Evolutionary conservation across 2,888 invertebrate genomes (phyloP).

Genomic region (Pterobdella sp.): DNA sequence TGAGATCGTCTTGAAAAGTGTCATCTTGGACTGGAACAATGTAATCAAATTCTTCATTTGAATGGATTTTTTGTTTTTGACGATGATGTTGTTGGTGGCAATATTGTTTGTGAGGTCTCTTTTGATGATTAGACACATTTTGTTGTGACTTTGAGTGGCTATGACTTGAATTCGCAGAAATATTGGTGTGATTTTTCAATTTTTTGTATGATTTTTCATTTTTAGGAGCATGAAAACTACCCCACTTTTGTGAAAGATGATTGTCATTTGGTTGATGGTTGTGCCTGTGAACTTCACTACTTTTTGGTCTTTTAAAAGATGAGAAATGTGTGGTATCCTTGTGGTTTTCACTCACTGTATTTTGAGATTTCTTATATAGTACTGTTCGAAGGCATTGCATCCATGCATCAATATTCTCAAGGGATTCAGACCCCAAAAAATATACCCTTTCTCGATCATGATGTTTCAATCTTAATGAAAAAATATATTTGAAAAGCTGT

Average conservation of each 20-base stretch:
- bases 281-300: conserved; percentile 2
- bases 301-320: background rate
- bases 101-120: background rate
- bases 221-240: conserved; percentile 4
- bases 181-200: background rate
- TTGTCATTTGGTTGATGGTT: background rate
- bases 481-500: background rate
- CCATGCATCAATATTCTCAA: background rate
- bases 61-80: background rate
- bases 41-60: background rate
- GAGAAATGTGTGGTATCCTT: background rate
- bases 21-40: background rate
- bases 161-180: background rate
- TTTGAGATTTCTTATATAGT: background rate
- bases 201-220: background rate
- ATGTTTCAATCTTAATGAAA: background rate
- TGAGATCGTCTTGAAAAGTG: conserved; percentile 6
- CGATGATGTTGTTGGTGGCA: background rate
- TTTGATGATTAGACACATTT: background rate
- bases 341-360: background rate
- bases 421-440: conserved; percentile 2
- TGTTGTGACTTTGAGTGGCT: background rate
- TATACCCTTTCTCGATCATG: background rate
- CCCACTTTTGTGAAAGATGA: background rate
- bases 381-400: conserved; percentile 1